Percentiles rank a stretch among this genome's conserved stretches.
Conservation (phyloP, 2,888 invertebrate genomes). For the Mallateleia sp. region DNA sequence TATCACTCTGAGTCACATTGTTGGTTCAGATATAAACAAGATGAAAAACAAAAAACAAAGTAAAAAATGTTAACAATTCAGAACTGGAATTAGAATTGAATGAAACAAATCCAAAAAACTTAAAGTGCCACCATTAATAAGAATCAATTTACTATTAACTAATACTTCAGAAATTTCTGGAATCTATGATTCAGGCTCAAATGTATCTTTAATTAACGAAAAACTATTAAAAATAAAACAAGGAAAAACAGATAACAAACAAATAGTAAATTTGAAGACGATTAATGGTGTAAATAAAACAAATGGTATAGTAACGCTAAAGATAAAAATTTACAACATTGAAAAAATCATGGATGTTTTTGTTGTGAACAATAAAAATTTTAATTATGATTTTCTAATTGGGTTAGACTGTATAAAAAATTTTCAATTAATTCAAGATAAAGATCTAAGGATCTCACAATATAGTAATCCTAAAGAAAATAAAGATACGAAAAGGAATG, state of each 20-base stretch:
- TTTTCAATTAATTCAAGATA: constrained; percentile 80
- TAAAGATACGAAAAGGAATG: constrained; percentile 40
- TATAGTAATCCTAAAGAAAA: constrained; percentile 44
- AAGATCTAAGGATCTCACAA: constrained; percentile 79
- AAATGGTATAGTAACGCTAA: constrained; percentile 73
- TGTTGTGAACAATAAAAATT: constrained; percentile 80
- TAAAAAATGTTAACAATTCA: constrained; percentile 78
- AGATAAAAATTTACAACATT: constrained; percentile 78
- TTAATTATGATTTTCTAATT: constrained; percentile 81
- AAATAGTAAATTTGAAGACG: constrained; percentile 66
- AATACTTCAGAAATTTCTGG: constrained; percentile 65
- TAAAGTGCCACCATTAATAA: constrained; percentile 79
- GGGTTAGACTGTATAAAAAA: constrained; percentile 82
- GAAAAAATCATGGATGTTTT: constrained; percentile 76
- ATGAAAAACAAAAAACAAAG: constrained; percentile 50
- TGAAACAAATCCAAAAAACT: constrained; percentile 81
- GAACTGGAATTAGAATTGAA: constrained; percentile 80
- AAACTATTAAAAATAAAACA: constrained; percentile 56
- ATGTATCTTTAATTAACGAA: constrained; percentile 76
- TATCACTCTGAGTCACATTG: constrained; percentile 76
- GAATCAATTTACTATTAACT: constrained; percentile 69
- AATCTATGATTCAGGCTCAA: constrained; percentile 79
- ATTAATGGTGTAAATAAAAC: constrained; percentile 80
- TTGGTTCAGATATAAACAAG: constrained; percentile 73
- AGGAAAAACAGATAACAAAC: constrained; percentile 18